Evolutionary conservation across 2,797 vertebrate species (phyloP), one percentile per base, ranked within the genome.

Genomic region (Lagodon rhomboides): DNA sequence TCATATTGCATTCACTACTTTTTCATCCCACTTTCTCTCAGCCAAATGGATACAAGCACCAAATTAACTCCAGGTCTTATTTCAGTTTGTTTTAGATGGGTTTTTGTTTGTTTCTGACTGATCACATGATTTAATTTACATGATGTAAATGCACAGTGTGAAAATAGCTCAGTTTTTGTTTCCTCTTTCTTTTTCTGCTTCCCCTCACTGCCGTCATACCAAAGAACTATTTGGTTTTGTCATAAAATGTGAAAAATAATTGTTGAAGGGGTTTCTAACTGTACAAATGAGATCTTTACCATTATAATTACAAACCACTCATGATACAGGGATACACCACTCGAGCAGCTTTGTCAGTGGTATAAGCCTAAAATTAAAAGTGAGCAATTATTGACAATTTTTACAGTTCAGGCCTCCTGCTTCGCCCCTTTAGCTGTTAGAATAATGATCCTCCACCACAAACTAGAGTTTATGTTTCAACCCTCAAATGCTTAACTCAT

Each of bases 221-320:
- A 75, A 82, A 82, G 47, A 75, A 44, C 51, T 11, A 10, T 63
- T 73, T 64, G 55, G 22, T 58, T 62, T 65, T 44, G 15, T 75
- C 38, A 22, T 23, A 1, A 46, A 22, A 41, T 43, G 25, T 49
- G 0, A 38, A 62, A 27, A 22, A 30, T 4, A 51, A 3, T 49
- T 50, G 44, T 22, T 18, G 13, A 50, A 15, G 3, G 18, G 12
- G 10, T 56, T 50, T 66, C 25, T 55, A 25, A 41, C 59, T 41
- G 56, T 68, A 65, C 5, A n/a, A 38, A 47, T 44, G 53, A 59
- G 38, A 55, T 66, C 53, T 56, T 44, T 51, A 67, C 65, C 54
- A 77, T 61, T 46, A 75, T 17, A 2, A 47, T 34, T 61, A 59
- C 27, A 77, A 47, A 63, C 30, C 61, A 68, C 50, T 80, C 20